phyloP scores from a whole-genome alignment of 2,888 invertebrate species.

The Nowickia ferox region DNA sequence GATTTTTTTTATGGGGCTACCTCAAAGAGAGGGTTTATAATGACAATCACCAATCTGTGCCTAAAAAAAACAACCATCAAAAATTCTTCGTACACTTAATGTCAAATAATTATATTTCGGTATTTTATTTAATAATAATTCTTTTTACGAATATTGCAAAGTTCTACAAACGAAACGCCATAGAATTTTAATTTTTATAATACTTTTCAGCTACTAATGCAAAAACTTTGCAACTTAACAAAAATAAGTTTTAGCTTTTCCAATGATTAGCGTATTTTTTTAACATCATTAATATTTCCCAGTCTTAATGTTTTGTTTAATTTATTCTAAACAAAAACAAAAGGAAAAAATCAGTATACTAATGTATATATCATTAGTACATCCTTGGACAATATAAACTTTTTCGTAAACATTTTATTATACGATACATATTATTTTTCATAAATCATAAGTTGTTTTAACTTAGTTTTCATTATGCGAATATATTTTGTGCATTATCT shows the following conservation, averaged over 20 bases:
- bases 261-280: neutral
- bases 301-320: neutral
- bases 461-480: slow-evolving; percentile 1
- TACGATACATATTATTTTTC: slow-evolving; percentile 37
- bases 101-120: too few relatives aligned
- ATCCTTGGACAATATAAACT: slow-evolving; percentile 8
- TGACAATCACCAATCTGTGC: too few relatives aligned
- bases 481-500: slow-evolving; percentile 39
- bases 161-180: too few relatives aligned
- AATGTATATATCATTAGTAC: slow-evolving; percentile 22
- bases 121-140: too few relatives aligned
- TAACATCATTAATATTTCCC: slow-evolving; percentile 9
- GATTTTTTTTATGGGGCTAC: too few relatives aligned
- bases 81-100: too few relatives aligned
- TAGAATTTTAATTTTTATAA: too few relatives aligned
- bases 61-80: too few relatives aligned
- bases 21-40: too few relatives aligned
- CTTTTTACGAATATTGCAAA: too few relatives aligned
- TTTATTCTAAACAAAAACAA: neutral
- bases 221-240: too few relatives aligned
- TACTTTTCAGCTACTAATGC: too few relatives aligned
- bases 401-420: neutral
- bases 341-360: neutral
- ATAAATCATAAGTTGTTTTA: slow-evolving; percentile 50
- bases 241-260: neutral